Conservation (phyloP, 2,113 vertebrate genomes). For the Ceuthmochares aereus region DNA sequence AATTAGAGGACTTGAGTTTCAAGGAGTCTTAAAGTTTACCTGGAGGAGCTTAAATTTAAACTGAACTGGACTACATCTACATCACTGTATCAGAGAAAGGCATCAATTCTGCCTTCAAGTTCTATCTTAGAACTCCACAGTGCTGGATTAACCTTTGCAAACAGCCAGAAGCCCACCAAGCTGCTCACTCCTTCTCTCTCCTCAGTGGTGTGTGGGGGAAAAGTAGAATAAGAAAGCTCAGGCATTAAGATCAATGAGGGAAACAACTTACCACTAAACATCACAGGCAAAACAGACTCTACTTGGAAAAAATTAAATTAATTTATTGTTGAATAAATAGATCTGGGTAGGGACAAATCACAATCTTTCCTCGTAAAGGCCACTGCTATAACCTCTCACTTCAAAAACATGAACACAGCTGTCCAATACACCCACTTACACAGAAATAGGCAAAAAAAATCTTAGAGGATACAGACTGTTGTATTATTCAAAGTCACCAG, state of each 20-base stretch:
- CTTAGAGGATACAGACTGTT: background rate
- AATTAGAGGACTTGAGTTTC: background rate
- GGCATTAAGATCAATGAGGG: fast-evolving
- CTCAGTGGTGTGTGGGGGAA: fast-evolving
- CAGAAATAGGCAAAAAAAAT: background rate
- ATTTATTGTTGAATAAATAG: background rate
- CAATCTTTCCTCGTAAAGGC: background rate
- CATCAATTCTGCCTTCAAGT: background rate
- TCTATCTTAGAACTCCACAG: too few species aligned
- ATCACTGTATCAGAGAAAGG: background rate
- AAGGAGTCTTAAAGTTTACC: background rate
- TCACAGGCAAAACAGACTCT: background rate
- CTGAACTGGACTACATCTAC: background rate
- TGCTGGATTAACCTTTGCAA: background rate
- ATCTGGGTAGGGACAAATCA: background rate
- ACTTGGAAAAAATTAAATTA: background rate
- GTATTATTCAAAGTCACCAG: conserved; percentile 8
- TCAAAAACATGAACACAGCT: background rate
- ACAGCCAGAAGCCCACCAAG: background rate
- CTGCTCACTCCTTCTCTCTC: fast-evolving
- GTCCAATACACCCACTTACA: fast-evolving
- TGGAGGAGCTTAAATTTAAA: background rate
- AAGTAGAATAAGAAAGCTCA: background rate
- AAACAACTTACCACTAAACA: background rate
- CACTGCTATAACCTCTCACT: fast-evolving